Evolutionary conservation across 2,888 invertebrate genomes (phyloP).

Genomic region (Tenodera sinensis): DNA sequence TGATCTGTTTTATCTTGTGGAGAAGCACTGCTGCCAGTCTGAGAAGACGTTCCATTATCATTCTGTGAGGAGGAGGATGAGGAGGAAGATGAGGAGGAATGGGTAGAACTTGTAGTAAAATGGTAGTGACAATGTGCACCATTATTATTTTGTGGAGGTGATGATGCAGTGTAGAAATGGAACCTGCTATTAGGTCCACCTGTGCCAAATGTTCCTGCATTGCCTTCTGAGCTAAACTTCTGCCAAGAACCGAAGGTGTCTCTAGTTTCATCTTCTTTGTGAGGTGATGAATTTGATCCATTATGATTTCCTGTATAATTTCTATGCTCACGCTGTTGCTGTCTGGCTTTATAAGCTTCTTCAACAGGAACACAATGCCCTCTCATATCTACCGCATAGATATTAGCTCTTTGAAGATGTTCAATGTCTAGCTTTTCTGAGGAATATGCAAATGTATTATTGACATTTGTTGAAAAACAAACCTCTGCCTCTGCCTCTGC

Average conservation of each 20-base stretch:
- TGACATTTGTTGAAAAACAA: background rate
- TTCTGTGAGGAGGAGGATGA: background rate
- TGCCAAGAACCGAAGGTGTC: background rate
- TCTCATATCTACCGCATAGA: conserved; percentile 14
- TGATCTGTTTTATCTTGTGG: background rate
- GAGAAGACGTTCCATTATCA: background rate
- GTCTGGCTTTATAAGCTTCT: background rate
- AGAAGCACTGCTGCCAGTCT: background rate
- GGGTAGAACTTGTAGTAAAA: background rate
- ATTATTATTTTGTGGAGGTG: background rate
- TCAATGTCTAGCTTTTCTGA: background rate
- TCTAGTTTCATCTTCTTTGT: background rate
- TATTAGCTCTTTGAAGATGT: background rate
- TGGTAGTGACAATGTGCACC: background rate
- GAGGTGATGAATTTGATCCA: background rate
- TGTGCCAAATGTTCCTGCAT: background rate
- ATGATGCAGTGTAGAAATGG: background rate
- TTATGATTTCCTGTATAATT: background rate
- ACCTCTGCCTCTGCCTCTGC: background rate
- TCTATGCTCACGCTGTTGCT: no score
- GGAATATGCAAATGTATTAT: background rate
- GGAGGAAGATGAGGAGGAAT: background rate
- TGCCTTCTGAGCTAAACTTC: background rate
- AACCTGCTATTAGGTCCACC: background rate
- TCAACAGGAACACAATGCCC: conserved; percentile 9